These are phyloP conservation scores for Champsocephalus gunnari DNA, from an alignment of 2,797 vertebrate species.

Conservation along the genomic window DNA sequence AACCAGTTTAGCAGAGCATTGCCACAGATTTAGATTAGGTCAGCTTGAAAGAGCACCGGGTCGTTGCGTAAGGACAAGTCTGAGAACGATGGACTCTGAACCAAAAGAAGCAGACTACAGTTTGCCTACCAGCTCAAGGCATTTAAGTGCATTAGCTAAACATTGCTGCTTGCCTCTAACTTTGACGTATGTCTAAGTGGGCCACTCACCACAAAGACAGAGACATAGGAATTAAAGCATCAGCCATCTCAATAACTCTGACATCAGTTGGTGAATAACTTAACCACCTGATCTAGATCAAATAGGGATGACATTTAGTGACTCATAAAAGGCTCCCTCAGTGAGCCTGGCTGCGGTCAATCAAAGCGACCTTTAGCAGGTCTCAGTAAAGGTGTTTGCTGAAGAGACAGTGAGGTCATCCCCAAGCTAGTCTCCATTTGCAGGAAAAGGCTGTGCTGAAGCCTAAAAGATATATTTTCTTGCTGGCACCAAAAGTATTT, in stretches of 20 bases:
- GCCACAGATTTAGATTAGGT: slow-evolving; percentile 43
- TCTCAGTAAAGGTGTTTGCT: slow-evolving; percentile 17
- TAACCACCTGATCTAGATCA: slow-evolving; percentile 36
- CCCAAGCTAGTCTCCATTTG: background rate
- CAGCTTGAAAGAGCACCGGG: slow-evolving; percentile 1
- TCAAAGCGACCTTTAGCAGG: slow-evolving; percentile 37
- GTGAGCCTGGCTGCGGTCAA: slow-evolving; percentile 10
- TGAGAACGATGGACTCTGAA: slow-evolving; percentile 43
- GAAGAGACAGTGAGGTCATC: slow-evolving; percentile 1
- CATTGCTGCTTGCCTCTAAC: background rate
- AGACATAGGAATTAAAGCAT: background rate
- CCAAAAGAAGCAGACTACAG: slow-evolving; percentile 31
- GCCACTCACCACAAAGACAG: slow-evolving; percentile 30
- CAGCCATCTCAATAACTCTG: slow-evolving; percentile 18
- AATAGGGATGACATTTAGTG: slow-evolving; percentile 53
- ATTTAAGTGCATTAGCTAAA: slow-evolving; percentile 39
- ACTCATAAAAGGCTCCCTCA: slow-evolving; percentile 32
- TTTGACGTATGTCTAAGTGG: slow-evolving; percentile 30
- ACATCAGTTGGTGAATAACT: slow-evolving; percentile 37
- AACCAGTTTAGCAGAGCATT: slow-evolving; percentile 9
- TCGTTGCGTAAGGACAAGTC: slow-evolving; percentile 40
- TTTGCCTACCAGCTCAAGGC: slow-evolving; percentile 21
- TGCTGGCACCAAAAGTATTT: background rate
- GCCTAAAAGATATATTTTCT: slow-evolving; percentile 25
- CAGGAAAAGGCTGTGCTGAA: background rate